These are phyloP conservation scores for Phainopepla nitens DNA, from an alignment of 2,113 vertebrate species.

Conservation along the genomic window DNA sequence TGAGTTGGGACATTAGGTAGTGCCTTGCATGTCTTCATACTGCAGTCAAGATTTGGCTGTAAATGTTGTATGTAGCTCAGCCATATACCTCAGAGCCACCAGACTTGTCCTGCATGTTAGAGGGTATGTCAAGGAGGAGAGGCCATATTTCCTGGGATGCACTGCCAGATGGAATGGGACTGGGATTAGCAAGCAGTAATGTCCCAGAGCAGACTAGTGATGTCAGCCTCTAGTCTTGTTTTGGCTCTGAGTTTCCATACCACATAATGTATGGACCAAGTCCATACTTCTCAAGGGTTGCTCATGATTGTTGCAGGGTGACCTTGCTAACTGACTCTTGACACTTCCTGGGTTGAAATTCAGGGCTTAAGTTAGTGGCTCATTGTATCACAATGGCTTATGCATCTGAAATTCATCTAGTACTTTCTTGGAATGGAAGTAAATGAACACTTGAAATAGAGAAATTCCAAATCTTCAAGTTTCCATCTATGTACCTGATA, in stretches of 20 bases:
- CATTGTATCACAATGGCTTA: background rate
- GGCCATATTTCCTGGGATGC: background rate
- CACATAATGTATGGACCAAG: background rate
- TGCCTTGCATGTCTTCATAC: conserved; percentile 41
- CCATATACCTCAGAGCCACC: background rate
- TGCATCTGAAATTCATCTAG: conserved; percentile 11
- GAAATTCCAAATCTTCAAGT: background rate
- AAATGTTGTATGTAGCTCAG: conserved; percentile 7
- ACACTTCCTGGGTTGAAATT: conserved; percentile 6
- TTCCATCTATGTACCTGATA: background rate
- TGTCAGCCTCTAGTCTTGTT: background rate
- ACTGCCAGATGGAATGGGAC: background rate
- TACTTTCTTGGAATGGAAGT: conserved; percentile 25
- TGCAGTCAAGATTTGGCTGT: conserved; percentile 21
- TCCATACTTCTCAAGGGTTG: background rate
- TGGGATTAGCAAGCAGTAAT: background rate
- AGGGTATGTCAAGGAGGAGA: background rate
- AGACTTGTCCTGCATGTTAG: conserved; percentile 18
- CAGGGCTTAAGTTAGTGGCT: conserved; percentile 3
- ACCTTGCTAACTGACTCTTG: background rate
- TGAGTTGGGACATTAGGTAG: background rate
- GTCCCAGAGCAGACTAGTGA: background rate
- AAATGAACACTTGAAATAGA: conserved; percentile 65
- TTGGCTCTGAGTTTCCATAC: background rate
- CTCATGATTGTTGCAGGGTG: background rate